phyloP scores from a whole-genome alignment of 2,888 invertebrate genomes.

The Orthonevra nobilis region DNA sequence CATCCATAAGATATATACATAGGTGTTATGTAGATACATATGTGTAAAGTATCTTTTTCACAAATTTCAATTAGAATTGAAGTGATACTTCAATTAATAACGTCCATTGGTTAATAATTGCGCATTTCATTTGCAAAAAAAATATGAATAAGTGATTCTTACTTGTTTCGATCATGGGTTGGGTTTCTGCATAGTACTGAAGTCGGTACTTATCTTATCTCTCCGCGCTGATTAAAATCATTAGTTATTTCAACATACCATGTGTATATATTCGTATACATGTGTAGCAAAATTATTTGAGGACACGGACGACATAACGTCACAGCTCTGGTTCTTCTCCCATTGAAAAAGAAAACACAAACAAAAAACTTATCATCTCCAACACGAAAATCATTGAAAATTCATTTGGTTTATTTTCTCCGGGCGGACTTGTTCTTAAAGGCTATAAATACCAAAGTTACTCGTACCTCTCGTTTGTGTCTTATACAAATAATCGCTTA shows the following conservation, averaged over 20 bases:
- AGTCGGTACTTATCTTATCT: constrained; percentile 37
- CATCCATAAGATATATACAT: too few species aligned
- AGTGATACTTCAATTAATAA: background rate
- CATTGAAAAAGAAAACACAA: background rate
- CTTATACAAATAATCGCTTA: constrained; percentile 36
- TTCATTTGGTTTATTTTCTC: constrained; percentile 21
- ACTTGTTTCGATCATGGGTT: too few species aligned
- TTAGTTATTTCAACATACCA: constrained; percentile 11
- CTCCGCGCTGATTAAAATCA: background rate
- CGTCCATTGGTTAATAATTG: background rate
- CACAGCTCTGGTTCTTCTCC: background rate
- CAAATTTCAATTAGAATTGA: background rate
- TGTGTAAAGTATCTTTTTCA: too few species aligned
- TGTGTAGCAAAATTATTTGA: too few species aligned
- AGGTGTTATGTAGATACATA: too few species aligned
- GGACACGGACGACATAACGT: constrained; percentile 17
- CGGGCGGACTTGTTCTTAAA: constrained; percentile 32
- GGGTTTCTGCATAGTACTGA: background rate
- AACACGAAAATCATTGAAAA: constrained; percentile 25
- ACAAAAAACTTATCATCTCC: constrained; percentile 8
- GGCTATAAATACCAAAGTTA: constrained; percentile 60
- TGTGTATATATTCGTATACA: background rate
- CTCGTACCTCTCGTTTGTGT: constrained; percentile 29
- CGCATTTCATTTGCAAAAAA: background rate
- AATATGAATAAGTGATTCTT: too few species aligned